Conservation (phyloP, 1,140 invertebrate genomes). For the Microplitis demolitor region DNA sequence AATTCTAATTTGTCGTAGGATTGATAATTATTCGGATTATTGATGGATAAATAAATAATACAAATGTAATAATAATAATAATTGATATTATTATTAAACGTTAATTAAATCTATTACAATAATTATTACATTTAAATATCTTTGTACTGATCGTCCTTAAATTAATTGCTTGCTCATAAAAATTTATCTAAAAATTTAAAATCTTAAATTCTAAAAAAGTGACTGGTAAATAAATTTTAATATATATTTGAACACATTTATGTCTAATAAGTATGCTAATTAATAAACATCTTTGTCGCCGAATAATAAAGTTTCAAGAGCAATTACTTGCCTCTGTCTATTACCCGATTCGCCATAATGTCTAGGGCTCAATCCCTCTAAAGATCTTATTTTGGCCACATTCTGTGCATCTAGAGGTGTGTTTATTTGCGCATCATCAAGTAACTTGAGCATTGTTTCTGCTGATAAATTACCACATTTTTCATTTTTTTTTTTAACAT, state of each 20-base stretch:
- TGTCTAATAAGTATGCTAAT: neutral
- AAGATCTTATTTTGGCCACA: conserved; percentile 32
- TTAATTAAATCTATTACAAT: neutral
- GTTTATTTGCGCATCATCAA: conserved; percentile 55
- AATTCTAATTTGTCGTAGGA: neutral
- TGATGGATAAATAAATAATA: neutral
- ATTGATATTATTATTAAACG: neutral
- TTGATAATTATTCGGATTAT: neutral
- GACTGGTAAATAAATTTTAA: neutral
- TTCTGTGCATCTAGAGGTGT: conserved; percentile 39
- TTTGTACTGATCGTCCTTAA: no score
- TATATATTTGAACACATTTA: conserved; percentile 11
- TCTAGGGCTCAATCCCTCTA: conserved; percentile 14
- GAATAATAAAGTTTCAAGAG: conserved; percentile 54
- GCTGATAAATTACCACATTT: conserved; percentile 39
- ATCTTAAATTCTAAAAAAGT: neutral
- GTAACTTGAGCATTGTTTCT: conserved; percentile 52
- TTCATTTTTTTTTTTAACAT: neutral
- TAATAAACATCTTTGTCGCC: conserved; percentile 44
- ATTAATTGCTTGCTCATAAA: no score
- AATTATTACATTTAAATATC: no score
- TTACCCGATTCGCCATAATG: conserved; percentile 29
- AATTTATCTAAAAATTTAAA: no score
- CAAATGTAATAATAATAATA: neutral
- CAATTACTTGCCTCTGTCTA: conserved; percentile 54